Evolutionary conservation across 2,888 invertebrate genomes (phyloP).

Genomic region (Nudaria mundana): DNA sequence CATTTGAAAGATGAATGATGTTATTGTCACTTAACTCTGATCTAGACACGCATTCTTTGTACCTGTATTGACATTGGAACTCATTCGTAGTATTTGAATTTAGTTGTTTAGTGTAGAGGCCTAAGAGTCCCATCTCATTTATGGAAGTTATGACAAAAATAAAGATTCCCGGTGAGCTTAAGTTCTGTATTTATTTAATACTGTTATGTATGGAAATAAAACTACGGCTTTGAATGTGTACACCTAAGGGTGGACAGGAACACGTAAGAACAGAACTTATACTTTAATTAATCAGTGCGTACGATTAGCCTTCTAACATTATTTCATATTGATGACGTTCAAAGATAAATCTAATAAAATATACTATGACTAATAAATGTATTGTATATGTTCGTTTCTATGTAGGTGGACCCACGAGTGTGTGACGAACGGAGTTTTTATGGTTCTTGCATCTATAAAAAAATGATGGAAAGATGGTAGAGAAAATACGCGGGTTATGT

Average conservation of each 20-base stretch:
- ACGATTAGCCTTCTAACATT: too few species aligned
- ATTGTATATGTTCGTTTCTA: constrained; percentile 17
- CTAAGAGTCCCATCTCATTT: background rate
- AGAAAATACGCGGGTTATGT: constrained; percentile 29
- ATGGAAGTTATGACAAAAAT: too few species aligned
- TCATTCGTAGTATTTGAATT: constrained; percentile 7
- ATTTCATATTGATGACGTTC: too few species aligned
- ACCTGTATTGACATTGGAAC: constrained; percentile 9
- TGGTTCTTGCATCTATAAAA: constrained; percentile 11
- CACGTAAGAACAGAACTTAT: too few species aligned
- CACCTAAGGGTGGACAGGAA: too few species aligned
- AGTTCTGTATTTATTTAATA: too few species aligned
- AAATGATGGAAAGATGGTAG: constrained; percentile 28
- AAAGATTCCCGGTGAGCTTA: too few species aligned
- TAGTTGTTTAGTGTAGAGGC: constrained; percentile 8
- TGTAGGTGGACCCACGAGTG: constrained; percentile 20
- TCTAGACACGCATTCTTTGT: constrained; percentile 35
- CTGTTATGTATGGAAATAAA: too few species aligned
- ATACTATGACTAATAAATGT: too few species aligned
- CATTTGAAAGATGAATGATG: constrained; percentile 46
- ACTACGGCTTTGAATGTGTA: too few species aligned
- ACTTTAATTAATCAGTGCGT: too few species aligned
- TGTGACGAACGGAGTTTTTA: constrained; percentile 39
- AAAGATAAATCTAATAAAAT: too few species aligned
- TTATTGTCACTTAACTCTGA: constrained; percentile 39